Evolutionary conservation across 2,888 invertebrate genomes (phyloP).

Genomic region (Poecilus cupreus): DNA sequence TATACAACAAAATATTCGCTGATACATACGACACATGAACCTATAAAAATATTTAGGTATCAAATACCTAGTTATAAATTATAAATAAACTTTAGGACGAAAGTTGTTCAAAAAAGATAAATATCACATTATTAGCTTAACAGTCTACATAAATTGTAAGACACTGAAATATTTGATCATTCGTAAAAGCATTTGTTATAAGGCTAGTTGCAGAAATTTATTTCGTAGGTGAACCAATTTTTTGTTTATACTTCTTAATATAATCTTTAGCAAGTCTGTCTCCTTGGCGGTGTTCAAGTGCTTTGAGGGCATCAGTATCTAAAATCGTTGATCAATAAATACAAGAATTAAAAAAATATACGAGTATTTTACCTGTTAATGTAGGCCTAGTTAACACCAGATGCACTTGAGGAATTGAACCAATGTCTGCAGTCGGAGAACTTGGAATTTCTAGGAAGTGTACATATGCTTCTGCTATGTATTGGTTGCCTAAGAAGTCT

Average conservation of each 20-base stretch:
- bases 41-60: constrained; percentile 33
- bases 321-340: background rate
- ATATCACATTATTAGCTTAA: constrained; percentile 39
- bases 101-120: background rate
- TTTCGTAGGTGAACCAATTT: constrained; percentile 70
- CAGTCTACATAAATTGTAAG: constrained; percentile 29
- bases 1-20: constrained; percentile 4
- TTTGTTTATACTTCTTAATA: constrained; percentile 85
- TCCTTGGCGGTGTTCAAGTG: constrained; percentile 87
- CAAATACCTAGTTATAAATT: constrained; percentile 2
- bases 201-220: constrained; percentile 9
- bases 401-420: constrained; percentile 82
- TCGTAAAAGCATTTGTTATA: constrained; percentile 1
- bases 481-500: constrained; percentile 95
- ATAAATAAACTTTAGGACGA: constrained; percentile 22
- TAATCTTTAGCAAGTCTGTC: constrained; percentile 94
- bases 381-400: constrained; percentile 60
- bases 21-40: background rate
- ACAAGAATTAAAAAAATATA: constrained; percentile 60
- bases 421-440: constrained; percentile 75
- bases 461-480: constrained; percentile 95
- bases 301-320: constrained; percentile 84
- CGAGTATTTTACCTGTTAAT: constrained; percentile 38
- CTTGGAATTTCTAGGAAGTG: constrained; percentile 85
- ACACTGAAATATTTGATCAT: constrained; percentile 27